Evolutionary conservation across 2,888 invertebrate species (phyloP).

Genomic region (Lasioglossum villosulum): DNA sequence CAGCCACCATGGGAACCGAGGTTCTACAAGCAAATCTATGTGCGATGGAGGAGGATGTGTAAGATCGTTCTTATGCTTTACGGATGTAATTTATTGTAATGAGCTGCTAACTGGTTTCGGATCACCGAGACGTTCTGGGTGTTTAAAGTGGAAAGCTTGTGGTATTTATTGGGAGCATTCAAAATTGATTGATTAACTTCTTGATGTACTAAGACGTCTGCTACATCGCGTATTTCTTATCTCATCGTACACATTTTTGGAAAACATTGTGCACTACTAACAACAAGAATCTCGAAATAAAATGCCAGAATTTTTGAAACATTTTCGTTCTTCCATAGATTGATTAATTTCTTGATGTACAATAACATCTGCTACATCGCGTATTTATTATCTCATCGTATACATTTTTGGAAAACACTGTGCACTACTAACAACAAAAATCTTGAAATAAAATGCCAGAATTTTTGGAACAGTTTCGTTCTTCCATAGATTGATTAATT

Average conservation of each 20-base stretch:
- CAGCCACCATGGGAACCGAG: neutral
- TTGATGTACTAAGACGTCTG: neutral
- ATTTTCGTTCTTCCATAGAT: neutral
- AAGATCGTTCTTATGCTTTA: neutral
- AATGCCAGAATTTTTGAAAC: no score
- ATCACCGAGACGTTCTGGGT: neutral
- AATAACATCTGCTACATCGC: neutral
- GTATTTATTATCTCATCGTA: no score
- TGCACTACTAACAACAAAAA: no score
- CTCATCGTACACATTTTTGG: no score
- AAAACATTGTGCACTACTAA: neutral
- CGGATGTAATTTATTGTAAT: neutral
- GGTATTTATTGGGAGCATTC: neutral
- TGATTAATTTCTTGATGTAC: neutral
- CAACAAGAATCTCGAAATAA: no score
- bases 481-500: neutral
- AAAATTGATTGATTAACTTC: neutral
- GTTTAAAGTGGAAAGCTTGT: neutral
- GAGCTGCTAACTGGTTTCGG: neutral
- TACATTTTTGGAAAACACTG: neutral
- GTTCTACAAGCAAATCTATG: neutral
- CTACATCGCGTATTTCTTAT: no score
- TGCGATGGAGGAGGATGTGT: neutral
- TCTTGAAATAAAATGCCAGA: no score
- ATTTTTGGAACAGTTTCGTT: no score